These are phyloP conservation scores for Drosophila ogumai DNA, from an alignment of 1,140 invertebrate genomes.

Conservation along the genomic window DNA sequence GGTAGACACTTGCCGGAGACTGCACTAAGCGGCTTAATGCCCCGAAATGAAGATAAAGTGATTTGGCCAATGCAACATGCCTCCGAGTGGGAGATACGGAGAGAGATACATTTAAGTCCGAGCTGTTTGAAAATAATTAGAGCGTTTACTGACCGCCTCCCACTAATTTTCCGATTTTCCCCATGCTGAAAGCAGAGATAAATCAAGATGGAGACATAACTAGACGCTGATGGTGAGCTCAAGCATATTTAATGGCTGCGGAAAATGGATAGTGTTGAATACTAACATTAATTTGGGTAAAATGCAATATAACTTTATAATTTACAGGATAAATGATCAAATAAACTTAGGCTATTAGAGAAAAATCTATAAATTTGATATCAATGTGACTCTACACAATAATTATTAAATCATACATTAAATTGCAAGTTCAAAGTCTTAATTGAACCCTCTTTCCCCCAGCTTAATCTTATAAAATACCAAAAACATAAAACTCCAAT, in stretches of 20 bases:
- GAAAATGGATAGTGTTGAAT: not conserved
- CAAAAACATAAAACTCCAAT: slow-evolving; percentile 32
- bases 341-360: no score
- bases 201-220: slow-evolving; percentile 15
- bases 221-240: slow-evolving; percentile 16
- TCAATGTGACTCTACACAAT: no score
- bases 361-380: no score
- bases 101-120: slow-evolving; percentile 73
- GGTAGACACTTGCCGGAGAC: slow-evolving; percentile 30
- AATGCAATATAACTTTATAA: not conserved
- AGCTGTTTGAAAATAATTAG: slow-evolving; percentile 81
- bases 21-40: slow-evolving; percentile 81
- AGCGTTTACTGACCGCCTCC: slow-evolving; percentile 65
- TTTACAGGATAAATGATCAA: not conserved
- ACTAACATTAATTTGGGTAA: not conserved
- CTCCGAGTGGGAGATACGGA: not conserved
- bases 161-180: slow-evolving; percentile 10
- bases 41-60: slow-evolving; percentile 77
- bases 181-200: slow-evolving; percentile 24
- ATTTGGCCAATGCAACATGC: slow-evolving; percentile 56
- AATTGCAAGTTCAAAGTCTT: no score
- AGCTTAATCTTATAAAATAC: slow-evolving; percentile 8
- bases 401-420: no score
- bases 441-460: not conserved
- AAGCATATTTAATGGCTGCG: slow-evolving; percentile 15